Conservation (phyloP, 1,140 invertebrate genomes). For the Zelostemma sp. region DNA sequence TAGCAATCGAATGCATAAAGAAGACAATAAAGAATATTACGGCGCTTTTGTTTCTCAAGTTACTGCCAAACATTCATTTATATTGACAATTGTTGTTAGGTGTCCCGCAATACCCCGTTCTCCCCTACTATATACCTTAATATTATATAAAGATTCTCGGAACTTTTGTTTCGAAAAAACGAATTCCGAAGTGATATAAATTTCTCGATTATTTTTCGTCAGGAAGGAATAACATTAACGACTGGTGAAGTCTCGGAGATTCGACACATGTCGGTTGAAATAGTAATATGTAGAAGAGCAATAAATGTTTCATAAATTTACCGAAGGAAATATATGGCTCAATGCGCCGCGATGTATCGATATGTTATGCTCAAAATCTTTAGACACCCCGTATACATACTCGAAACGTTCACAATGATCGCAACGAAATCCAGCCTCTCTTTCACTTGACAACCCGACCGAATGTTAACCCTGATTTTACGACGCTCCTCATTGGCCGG, state of each 20-base stretch:
- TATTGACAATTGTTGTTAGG: too few relatives aligned
- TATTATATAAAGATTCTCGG: too few relatives aligned
- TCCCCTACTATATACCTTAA: too few relatives aligned
- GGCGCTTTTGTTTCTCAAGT: too few relatives aligned
- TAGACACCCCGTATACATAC: constrained; percentile 26
- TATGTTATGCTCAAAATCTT: constrained; percentile 3
- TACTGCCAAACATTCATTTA: too few relatives aligned
- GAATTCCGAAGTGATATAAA: too few relatives aligned
- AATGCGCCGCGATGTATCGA: constrained; percentile 3
- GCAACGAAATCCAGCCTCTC: constrained; percentile 64
- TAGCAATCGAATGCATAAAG: too few relatives aligned
- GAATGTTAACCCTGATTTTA: constrained; percentile 70
- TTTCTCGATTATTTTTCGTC: too few relatives aligned
- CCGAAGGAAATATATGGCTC: neutral
- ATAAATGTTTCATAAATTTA: constrained; percentile 1
- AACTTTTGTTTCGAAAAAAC: too few relatives aligned
- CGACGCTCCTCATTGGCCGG: constrained; percentile 63
- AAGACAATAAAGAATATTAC: too few relatives aligned
- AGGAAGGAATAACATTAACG: too few relatives aligned
- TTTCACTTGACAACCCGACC: constrained; percentile 68
- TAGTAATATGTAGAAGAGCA: neutral
- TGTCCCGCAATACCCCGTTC: too few relatives aligned
- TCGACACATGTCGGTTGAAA: neutral
- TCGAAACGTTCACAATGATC: constrained; percentile 54
- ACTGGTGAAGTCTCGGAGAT: neutral